Evolutionary conservation across 2,113 vertebrate species (phyloP), one percentile per base, ranked within the genome.

Genomic region (Oryzias melastigma): DNA sequence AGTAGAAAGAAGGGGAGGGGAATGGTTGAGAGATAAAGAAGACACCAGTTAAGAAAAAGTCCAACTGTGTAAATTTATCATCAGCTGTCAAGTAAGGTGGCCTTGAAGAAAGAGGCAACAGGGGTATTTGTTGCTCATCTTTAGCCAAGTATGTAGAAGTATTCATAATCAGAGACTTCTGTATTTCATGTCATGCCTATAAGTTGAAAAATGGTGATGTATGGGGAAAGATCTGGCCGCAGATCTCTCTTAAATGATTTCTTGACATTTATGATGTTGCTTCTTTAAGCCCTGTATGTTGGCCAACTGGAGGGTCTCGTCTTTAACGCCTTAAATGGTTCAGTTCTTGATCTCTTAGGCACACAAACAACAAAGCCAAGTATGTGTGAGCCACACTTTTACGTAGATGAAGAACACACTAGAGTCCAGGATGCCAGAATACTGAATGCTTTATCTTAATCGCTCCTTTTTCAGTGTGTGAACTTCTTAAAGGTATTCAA

Each of bases 51-150:
- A 43, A 57, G n/a, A 62, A 74, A 29, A 58, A 53, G 49, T 27
- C 25, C 25, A 27, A 71, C 69, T 68, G 65, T 68, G 46, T 35
- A 48, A 41, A 25, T 85, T 76, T 68, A 80, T 89, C 71, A 85
- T 77, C 58, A 46, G 49, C 57, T 75, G 50, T 46, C 52, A 5
- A 75, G 77, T 58, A 56, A 78, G 56, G 40, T 20, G 54, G 58
- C 80, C 83, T 77, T 82, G 66, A 72, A 58, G 20, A 46, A 46
- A 29, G 49, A 58, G 64, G 19, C 67, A 72, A 72, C 67, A 54
- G 29, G 40, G 69, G 42, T 79, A 16, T 69, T 22, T 65, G 13
- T 47, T 40, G 41, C 14, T 16, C 0, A 24, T 16, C 14, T 54
- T 50, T 41, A 50, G 19, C 48, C 13, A 64, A 3, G 14, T 19